Evolutionary conservation across 2,113 vertebrate genomes (phyloP), one percentile per base, ranked within the genome.

Genomic region (Sclerurus mexicanus): DNA sequence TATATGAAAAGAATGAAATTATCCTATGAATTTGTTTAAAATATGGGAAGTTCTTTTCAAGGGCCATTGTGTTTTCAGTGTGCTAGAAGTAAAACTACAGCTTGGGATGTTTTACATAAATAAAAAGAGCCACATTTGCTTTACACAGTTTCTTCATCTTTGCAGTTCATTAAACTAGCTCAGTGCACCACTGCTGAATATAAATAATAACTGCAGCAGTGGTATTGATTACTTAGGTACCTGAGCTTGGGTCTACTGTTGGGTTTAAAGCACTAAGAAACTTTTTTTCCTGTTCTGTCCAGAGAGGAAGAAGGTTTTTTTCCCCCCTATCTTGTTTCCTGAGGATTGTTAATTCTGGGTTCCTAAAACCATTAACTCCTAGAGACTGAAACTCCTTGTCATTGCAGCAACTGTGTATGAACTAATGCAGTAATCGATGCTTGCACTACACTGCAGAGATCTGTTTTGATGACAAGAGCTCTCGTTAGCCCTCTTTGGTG

Each of bases 381-480:
- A 33, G 55, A 40, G 63, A 16, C 85, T 86, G 87, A 77, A 87
- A 14, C 68, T 95, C 87, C 82, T 90, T 87, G 91, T 96, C 56
- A 49, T 68, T 96, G 96, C 95, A 96, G 85, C 0, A 73, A 60
- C 80, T 6, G 35, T 53, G 56, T 72, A 47, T 63, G 95, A 91
- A 94, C 95, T 33, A 68, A 97, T 97, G 98, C 97, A 81, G 95
- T 93, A 83, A 96, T 97, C 95, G 90, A 52, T 98, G 97, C 95
- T 95, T 71, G 85, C 96, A 78, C 85, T 76, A 49, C 71, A 86
- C 98, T 98, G 98, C 98, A 98, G 98, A 97, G 97, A 97, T 98
- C 88, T 97, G 97, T 96, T 98, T 81, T 92, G 97, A 97, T 97
- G 98, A 94, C 95, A 97, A 69, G 92, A 95, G 96, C 96, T 97